phyloP scores from a whole-genome alignment of 2,888 invertebrate species.

The Deilephila porcellus region DNA sequence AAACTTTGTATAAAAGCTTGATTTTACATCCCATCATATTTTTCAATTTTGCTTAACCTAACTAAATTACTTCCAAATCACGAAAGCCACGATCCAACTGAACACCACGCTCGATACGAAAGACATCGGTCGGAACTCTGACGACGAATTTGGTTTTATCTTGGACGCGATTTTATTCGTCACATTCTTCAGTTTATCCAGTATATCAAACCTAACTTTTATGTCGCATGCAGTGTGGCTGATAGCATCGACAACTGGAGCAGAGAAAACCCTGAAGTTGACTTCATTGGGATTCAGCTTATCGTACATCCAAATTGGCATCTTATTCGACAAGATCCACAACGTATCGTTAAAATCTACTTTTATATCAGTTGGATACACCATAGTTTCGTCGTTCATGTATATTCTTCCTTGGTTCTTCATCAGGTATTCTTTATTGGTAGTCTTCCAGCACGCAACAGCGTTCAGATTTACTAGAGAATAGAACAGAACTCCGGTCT shows the following conservation, averaged over 20 bases:
- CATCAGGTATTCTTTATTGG: conserved; percentile 87
- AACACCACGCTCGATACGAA: conserved; percentile 49
- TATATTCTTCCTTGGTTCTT: conserved; percentile 89
- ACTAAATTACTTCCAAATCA: conserved; percentile 41
- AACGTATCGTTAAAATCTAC: conserved; percentile 88
- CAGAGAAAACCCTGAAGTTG: conserved; percentile 89
- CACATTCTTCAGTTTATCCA: conserved; percentile 81
- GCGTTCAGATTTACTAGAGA: conserved; percentile 90
- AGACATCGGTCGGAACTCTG: conserved; percentile 48
- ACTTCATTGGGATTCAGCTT: conserved; percentile 86
- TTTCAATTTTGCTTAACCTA: not conserved
- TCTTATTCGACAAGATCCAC: conserved; percentile 90
- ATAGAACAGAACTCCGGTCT: conserved; percentile 90
- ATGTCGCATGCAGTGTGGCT: conserved; percentile 89
- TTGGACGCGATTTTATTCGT: conserved; percentile 62
- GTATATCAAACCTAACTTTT: conserved; percentile 82
- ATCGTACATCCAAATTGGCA: conserved; percentile 89
- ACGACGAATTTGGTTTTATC: conserved; percentile 58
- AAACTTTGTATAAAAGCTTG: not conserved
- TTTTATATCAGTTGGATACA: conserved; percentile 91
- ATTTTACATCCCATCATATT: conserved; percentile 16
- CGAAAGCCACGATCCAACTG: conserved; percentile 50
- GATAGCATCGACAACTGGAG: conserved; percentile 88
- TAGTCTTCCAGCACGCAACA: conserved; percentile 91
- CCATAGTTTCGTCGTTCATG: conserved; percentile 88